These are phyloP conservation scores for Actinia tenebrosa DNA, from an alignment of 64 coral and sea anemone species.

Conservation along the genomic window DNA sequence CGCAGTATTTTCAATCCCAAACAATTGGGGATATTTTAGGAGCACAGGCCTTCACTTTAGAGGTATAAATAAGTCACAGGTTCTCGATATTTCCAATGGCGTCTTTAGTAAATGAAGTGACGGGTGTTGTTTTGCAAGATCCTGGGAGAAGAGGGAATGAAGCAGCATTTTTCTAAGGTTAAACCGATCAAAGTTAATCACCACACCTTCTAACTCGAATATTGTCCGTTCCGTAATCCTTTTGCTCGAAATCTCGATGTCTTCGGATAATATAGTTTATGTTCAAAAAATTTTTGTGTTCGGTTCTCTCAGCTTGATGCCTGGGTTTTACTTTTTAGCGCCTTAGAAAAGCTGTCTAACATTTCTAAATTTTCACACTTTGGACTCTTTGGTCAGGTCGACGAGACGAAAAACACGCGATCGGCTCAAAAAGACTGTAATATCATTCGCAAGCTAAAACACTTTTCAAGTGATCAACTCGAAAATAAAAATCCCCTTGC, in stretches of 20 bases:
- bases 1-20: not conserved
- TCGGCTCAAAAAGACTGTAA: not conserved
- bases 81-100: not conserved
- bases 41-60: not conserved
- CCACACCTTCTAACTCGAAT: conserved; percentile 7
- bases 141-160: not conserved
- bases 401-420: not conserved
- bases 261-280: not conserved
- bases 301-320: not conserved
- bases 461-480: not conserved
- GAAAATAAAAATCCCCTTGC: not conserved
- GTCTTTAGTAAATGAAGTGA: not conserved
- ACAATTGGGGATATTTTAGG: not conserved
- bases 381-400: not conserved
- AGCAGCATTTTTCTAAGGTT: not conserved
- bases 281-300: not conserved
- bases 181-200: not conserved
- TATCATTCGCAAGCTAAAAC: not conserved
- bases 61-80: not conserved
- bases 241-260: not conserved
- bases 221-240: not conserved
- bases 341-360: not conserved
- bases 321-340: not conserved
- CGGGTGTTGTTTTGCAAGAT: not conserved
- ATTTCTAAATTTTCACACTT: not conserved